phyloP scores from a whole-genome alignment of 2,113 vertebrate species.

The Crotalus tigris region DNA sequence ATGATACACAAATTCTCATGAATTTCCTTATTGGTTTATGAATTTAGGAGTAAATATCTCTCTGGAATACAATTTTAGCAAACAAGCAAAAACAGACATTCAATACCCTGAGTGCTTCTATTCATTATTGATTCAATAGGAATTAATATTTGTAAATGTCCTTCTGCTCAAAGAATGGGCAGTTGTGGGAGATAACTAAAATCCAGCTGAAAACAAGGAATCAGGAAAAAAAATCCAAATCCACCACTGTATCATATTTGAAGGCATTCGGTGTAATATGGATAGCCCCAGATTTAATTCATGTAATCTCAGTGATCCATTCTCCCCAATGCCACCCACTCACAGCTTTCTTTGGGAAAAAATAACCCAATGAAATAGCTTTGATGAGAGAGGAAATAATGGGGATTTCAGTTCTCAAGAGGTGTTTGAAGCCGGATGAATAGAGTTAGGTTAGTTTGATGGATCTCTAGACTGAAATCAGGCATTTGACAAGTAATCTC shows the following conservation, averaged over 20 bases:
- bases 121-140: neutral
- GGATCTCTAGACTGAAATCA: conserved; percentile 35
- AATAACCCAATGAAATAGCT: neutral
- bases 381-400: neutral
- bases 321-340: neutral
- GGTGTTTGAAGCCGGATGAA: neutral
- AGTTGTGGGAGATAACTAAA: neutral
- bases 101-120: neutral
- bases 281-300: neutral
- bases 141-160: neutral
- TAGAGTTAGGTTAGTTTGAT: conserved; percentile 30
- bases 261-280: neutral
- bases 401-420: neutral
- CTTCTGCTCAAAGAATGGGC: neutral
- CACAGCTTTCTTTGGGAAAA: neutral
- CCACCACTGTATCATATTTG: neutral
- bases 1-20: neutral
- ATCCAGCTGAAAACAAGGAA: neutral
- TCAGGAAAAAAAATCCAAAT: neutral
- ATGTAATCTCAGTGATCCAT: neutral
- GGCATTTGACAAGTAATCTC: conserved; percentile 41
- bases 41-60: neutral
- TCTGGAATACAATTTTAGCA: neutral
- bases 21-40: neutral
- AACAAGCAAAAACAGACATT: neutral